Base-by-base conservation (phyloP, 2,113 vertebrate species). In the Sterna hirundo region DNA sequence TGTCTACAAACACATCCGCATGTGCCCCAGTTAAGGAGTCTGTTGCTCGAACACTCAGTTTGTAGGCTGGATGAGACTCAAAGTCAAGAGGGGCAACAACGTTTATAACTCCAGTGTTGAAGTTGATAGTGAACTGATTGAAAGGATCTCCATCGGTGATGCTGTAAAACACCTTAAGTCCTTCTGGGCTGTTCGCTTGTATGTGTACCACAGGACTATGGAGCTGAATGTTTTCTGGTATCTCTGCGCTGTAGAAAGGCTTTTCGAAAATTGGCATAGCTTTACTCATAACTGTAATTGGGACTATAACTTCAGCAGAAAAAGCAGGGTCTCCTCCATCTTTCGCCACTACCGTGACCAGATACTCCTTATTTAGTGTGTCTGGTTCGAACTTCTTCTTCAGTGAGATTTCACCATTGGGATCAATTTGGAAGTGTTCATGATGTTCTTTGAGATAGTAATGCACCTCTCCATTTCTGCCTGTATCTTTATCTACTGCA, bases 211-310 rank as follows among this genome's bases (percentile, higher is more conserved):
- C 98, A 2, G 99, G 99, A n/a, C 99, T 99, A 55, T 99, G 99
- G 44, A 99, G 68, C 81, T 99, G 99, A 86, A 99, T 97, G 40
- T 98, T 99, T 97, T 99, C 99, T 23, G 99, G 98, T 95, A 99
- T 98, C 97, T 99, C 99, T 58, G 99, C 98, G 72, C 98, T 99
- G 80, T 99, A 99, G 96, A 99, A 99, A 40, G 99, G 96, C 76
- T 99, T 99, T 90, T 99, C 99, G 32, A 99, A 99, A 93, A 99
- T 97, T 40, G 99, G 99, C 98, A 99, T 99, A 71, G 99, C 99
- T 98, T 99, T 99, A 97, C 99, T 99, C 97, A 99, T 98, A 42
- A 99, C 98, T 9, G 98, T 99, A 95, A 99, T 86, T n/a, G 98
- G 99, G 38, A 99, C 98, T 15, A 98, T 90, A 36, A 98, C 98